Evolutionary conservation across 2,113 vertebrate genomes (phyloP), one percentile per base, ranked within the genome.

Genomic region (Nestor notabilis): DNA sequence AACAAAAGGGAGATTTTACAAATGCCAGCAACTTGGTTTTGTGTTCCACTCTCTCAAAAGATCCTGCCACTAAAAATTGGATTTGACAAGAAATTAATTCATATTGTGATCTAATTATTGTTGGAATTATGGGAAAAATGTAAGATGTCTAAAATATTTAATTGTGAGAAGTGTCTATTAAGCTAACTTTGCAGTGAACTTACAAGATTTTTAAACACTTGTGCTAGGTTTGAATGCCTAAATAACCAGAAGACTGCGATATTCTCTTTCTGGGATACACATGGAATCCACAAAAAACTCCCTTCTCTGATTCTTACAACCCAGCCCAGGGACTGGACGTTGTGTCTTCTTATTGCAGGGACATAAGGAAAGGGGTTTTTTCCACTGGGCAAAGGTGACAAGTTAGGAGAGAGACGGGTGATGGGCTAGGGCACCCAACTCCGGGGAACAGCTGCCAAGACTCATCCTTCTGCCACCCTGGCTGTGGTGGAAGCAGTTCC

Each of bases 1-100:
- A 41, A 41, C 17, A 84, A 89, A 94, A 82, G 8, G 27, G 43
- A 92, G 52, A 78, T 35, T 80, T 92, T 94, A 95, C 52, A 93
- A 94, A 93, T 91, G 82, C 97, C 90, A 86, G 80, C 44, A 33
- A 71, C 72, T 87, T 66, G 90, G 18, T 95, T 89, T 94, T 78
- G 56, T 88, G 72, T 88, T 96, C 53, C 47, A n/a, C 39, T 96
- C 55, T 47, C 69, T 91, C 89, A 94, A 90, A 97, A 96, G 18
- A 92, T 91, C 71, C 95, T 97, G 85, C 83, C 68, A 91, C 84
- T 94, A 95, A 98, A 97, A 97, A 98, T 97, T 97, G 88, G 92
- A 98, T 97, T 88, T 98, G 98, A 98, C 98, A 98, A 97, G 95
- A 97, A 97, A 98, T 98, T 98, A 98, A 98, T 97, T 94, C 65